phyloP scores from a whole-genome alignment of 1,140 invertebrate species.

The Daktulosphaira vitifoliae region DNA sequence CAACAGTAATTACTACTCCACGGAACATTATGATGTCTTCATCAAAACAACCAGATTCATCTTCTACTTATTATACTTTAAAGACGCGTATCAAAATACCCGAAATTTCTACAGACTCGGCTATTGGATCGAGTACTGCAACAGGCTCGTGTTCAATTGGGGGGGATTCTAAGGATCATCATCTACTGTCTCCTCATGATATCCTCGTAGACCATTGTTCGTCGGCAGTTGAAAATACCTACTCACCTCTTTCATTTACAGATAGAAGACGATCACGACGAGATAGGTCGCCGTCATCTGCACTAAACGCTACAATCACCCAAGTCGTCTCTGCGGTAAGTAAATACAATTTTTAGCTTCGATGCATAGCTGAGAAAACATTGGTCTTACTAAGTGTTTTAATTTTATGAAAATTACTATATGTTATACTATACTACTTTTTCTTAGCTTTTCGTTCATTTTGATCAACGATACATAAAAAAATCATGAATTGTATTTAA shows the following conservation, averaged over 20 bases:
- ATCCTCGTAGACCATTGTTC: neutral
- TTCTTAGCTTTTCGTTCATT: too few relatives aligned
- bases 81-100: constrained; percentile 37
- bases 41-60: constrained; percentile 71
- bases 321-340: constrained; percentile 39
- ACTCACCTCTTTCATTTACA: constrained; percentile 15
- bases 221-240: neutral
- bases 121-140: constrained; percentile 51
- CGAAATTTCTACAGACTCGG: constrained; percentile 45
- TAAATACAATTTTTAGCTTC: neutral
- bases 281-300: constrained; percentile 38
- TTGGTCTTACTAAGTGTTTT: too few relatives aligned
- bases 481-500: too few relatives aligned
- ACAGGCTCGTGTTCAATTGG: constrained; percentile 44
- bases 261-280: constrained; percentile 29
- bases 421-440: too few relatives aligned
- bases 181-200: constrained; percentile 35
- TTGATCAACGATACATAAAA: too few relatives aligned
- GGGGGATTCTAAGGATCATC: constrained; percentile 40
- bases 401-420: too few relatives aligned
- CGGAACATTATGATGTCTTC: constrained; percentile 48
- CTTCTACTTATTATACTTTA: constrained; percentile 59
- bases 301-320: constrained; percentile 37
- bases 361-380: too few relatives aligned
- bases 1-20: constrained; percentile 39